Conservation (phyloP, 30 jellyfish, hydroid and myxozoan genomes). For the Hydractinia echinata region DNA sequence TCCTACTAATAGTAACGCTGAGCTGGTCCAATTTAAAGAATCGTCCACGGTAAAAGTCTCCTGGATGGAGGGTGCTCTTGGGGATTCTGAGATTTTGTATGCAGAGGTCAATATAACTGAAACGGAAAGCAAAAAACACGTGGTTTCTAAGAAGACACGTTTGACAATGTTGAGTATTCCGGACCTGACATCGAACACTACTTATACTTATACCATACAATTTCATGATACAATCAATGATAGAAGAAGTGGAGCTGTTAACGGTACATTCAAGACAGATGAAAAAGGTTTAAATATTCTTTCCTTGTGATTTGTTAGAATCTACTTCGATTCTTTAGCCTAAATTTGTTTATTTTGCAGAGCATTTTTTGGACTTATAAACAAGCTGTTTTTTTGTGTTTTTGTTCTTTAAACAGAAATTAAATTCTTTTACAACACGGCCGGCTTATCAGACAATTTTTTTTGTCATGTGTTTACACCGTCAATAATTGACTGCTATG, state of each 20-base stretch:
- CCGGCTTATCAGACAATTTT: too few relatives aligned
- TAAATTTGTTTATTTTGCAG: too few relatives aligned
- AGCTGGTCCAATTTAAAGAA: not conserved
- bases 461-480: too few relatives aligned
- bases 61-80: constrained; percentile 5
- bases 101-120: not conserved
- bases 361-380: too few relatives aligned
- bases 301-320: too few relatives aligned
- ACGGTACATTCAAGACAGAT: not conserved
- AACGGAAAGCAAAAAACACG: not conserved
- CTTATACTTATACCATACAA: not conserved
- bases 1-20: not conserved
- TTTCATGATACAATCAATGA: not conserved
- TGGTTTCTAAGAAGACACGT: not conserved
- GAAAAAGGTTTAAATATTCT: not conserved
- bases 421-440: too few relatives aligned
- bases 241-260: not conserved
- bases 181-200: not conserved
- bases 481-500: too few relatives aligned
- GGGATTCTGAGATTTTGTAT: not conserved
- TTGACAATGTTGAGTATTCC: not conserved
- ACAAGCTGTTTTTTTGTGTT: too few relatives aligned
- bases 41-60: not conserved
- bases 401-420: too few relatives aligned
- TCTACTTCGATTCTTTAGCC: too few relatives aligned